These are phyloP conservation scores for Furnarius figulus DNA, from an alignment of 2,113 vertebrate species.

Conservation along the genomic window DNA sequence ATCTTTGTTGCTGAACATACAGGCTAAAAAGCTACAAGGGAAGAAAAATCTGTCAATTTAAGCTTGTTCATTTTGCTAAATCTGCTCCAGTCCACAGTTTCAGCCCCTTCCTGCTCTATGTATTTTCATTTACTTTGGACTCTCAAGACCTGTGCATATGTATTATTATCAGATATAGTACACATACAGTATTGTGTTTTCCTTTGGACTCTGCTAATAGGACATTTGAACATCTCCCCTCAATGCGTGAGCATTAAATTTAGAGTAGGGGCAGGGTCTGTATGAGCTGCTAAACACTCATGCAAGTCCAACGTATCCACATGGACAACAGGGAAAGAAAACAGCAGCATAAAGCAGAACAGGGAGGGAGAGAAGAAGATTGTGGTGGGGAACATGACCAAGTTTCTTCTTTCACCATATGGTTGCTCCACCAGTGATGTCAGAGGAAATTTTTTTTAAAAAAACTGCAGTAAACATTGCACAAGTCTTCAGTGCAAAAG, in stretches of 20 bases:
- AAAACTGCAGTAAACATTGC: conserved; percentile 81
- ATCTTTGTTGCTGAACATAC: conserved; percentile 69
- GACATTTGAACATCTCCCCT: conserved; percentile 11
- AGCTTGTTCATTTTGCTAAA: conserved; percentile 22
- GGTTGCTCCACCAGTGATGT: conserved; percentile 75
- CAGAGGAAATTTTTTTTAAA: conserved; percentile 45
- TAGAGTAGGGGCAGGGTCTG: not conserved
- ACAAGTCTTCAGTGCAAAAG: conserved; percentile 84
- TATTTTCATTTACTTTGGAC: conserved; percentile 15
- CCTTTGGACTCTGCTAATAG: conserved; percentile 28
- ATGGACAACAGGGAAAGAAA: conserved; percentile 19
- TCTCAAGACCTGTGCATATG: conserved; percentile 8
- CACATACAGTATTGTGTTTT: not conserved
- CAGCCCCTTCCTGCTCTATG: conserved; percentile 48
- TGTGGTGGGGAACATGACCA: conserved; percentile 52
- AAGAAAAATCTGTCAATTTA: conserved; percentile 42
- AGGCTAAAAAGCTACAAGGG: conserved; percentile 65
- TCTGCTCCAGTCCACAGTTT: conserved; percentile 49
- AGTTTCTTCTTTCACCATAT: conserved; percentile 70
- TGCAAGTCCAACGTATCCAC: conserved; percentile 24
- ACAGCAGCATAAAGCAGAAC: conserved; percentile 43
- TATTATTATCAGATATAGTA: not conserved
- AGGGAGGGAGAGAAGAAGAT: conserved; percentile 43
- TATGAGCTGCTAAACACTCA: conserved; percentile 30
- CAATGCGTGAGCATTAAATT: conserved; percentile 1